Evolutionary conservation across 2,888 invertebrate genomes (phyloP), one percentile per base, ranked within the genome.

Genomic region (Acleris emargana): DNA sequence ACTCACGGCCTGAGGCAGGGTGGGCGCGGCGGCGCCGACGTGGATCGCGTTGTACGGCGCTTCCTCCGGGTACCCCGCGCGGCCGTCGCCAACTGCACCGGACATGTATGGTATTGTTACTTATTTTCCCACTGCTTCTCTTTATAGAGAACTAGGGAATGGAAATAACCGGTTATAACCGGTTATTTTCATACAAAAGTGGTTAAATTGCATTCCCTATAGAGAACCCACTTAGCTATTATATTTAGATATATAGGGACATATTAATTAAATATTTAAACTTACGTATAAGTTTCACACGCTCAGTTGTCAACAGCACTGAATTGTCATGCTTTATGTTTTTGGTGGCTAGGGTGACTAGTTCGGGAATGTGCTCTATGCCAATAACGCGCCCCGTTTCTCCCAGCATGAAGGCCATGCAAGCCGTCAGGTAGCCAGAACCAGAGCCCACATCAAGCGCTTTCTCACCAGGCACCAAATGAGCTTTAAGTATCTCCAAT

Each of bases 371-470:
- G 84, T 99, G 98, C 76, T 99, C 99, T 71, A 99, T 96, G 5
- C 99, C 99, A 59, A 98, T 94, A 1, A 96, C 96, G 70, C 89
- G 87, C 62, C 94, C 94, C 62, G 91, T 93, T 50, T 94, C 93
- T 9, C 97, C 96, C 52, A 97, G 93, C 95, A 97, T 97, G 43
- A 96, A 89, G 18, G 97, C 96, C 95, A 99, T 97, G 78, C 98
- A 98, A 16, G 96, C 96, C 1, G 98, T 98, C 50, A 99, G 93
- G 83, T 98, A 99, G 3, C 99, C 99, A 67, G 97, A 97, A 1
- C 99, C 99, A 25, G 97, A 98, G 16, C 99, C 99, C 53, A 99
- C 97, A 88, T 99, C 99, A 69, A 99, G 88, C 3, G 97, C 97
- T 78, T 93, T 95, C 60, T 95, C 95, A 13, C 97, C 98, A 62